A percentile compares a stretch with the other conserved stretches of the same genome.
Evolutionary conservation across 2,113 vertebrate genomes (phyloP).

Genomic region (Pygoscelis adeliae): DNA sequence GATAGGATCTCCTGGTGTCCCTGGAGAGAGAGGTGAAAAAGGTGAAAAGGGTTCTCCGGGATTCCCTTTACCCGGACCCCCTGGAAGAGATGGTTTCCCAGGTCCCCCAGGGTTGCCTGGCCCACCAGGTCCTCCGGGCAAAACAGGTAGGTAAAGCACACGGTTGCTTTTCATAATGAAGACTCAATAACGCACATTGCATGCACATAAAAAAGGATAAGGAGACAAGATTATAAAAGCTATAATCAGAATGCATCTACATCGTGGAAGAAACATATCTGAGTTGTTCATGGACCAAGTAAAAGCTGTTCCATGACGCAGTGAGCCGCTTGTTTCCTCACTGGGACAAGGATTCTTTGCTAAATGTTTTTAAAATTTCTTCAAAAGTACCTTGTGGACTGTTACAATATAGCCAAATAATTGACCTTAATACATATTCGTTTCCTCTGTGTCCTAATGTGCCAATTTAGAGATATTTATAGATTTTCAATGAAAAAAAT

Average conservation of each 20-base stretch:
- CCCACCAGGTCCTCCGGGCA: conserved; percentile 79
- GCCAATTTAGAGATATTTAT: neutral
- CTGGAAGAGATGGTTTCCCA: conserved; percentile 80
- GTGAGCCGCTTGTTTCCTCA: neutral
- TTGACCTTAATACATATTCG: neutral
- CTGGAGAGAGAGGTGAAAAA: conserved; percentile 86
- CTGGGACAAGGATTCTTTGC: neutral
- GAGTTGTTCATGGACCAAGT: neutral
- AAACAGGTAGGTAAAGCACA: conserved; percentile 53
- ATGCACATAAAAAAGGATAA: neutral
- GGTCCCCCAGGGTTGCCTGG: conserved; percentile 81
- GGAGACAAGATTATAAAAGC: neutral
- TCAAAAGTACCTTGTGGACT: neutral
- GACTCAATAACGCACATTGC: neutral
- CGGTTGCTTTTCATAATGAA: neutral
- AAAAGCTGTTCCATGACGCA: neutral
- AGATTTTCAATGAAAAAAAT: neutral
- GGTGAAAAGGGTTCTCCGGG: conserved; percentile 87
- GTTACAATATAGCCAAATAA: neutral
- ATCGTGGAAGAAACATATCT: neutral
- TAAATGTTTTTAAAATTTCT: neutral
- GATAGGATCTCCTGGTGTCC: conserved; percentile 81
- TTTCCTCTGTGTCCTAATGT: neutral
- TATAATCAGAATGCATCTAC: neutral
- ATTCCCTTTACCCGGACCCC: conserved; percentile 78